Evolutionary conservation across 2,797 vertebrate genomes (phyloP), one percentile per base, ranked within the genome.

Genomic region (Merluccius polli): DNA sequence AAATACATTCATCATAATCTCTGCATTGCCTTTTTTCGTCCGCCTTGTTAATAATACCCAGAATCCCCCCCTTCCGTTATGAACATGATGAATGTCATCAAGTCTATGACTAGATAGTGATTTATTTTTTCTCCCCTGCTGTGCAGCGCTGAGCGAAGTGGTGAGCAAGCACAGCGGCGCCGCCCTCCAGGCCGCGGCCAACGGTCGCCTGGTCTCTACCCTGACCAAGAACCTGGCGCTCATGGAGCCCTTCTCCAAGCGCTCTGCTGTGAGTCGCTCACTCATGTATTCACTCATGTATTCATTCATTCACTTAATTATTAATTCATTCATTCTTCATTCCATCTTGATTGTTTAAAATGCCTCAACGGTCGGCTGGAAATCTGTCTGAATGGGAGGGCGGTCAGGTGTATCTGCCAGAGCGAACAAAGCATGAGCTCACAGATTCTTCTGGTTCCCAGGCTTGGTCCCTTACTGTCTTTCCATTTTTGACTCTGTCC

Each of bases 211-310:
- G 70, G 88, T 95, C 75, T 86, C 87, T 52, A 90, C 94, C 0
- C 73, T 99, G 86, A 92, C 91, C 35, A 69, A 72, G 78, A 98
- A 97, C 82, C 83, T 99, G 80, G 76, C 75, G 0, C 88, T 81
- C 79, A 92, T 93, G 88, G 92, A 94, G 15, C 83, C 86, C 44
- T 87, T 94, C 76, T 87, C 83, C 63, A 86, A 91, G 70, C 88
- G 94, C 27, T 92, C 93, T 31, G 88, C 93, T 73, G 97, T 98
- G 89, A 78, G 71, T 44, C n/a, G n/a, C n/a, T n/a, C n/a, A n/a
- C n/a, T n/a, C n/a, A n/a, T n/a, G n/a, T n/a, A n/a, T n/a, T n/a
- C n/a, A n/a, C n/a, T n/a, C n/a, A n/a, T 63, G 11, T 63, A 7
- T 63, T 3, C 12, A 29, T 15, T 30, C 27, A 27, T n/a, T 67